Percentiles rank a stretch among this genome's conserved stretches.
phyloP scores from a whole-genome alignment of 1,140 invertebrate genomes.

The Bombyx mandarina region DNA sequence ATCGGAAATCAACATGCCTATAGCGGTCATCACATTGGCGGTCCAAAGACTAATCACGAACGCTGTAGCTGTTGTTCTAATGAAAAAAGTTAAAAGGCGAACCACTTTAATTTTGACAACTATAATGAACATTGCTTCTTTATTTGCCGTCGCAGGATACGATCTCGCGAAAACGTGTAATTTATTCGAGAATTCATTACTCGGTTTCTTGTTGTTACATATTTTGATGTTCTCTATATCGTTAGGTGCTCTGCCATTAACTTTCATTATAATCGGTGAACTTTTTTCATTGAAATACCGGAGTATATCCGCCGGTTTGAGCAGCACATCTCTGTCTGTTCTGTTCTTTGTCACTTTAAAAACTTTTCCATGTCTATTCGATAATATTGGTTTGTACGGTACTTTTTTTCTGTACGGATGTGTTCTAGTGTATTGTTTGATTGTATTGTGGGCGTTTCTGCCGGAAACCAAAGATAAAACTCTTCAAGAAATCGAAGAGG shows the following conservation, averaged over 20 bases:
- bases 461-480: conserved; percentile 38
- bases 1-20: conserved; percentile 6
- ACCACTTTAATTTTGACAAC: conserved; percentile 9
- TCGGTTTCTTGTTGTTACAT: conserved; percentile 15
- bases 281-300: conserved; percentile 17
- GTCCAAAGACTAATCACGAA: conserved; percentile 33
- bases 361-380: conserved; percentile 23
- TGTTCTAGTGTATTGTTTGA: conserved; percentile 19
- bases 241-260: conserved; percentile 2
- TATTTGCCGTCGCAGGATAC: conserved; percentile 9
- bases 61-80: conserved; percentile 8
- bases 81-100: conserved; percentile 16
- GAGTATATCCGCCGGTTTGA: conserved; percentile 22
- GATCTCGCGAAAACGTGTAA: conserved; percentile 6
- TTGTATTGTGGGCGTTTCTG: conserved; percentile 19
- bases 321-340: conserved; percentile 22
- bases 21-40: conserved; percentile 24
- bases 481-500: conserved; percentile 37
- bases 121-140: conserved; percentile 6
- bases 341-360: conserved; percentile 31
- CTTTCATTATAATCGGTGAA: conserved; percentile 16
- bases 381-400: conserved; percentile 21
- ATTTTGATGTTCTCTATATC: conserved; percentile 9
- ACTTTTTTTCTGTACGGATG: conserved; percentile 20
- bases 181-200: conserved; percentile 9